phyloP scores from a whole-genome alignment of 2,888 invertebrate genomes.

The Rotaria magnacalcarata region DNA sequence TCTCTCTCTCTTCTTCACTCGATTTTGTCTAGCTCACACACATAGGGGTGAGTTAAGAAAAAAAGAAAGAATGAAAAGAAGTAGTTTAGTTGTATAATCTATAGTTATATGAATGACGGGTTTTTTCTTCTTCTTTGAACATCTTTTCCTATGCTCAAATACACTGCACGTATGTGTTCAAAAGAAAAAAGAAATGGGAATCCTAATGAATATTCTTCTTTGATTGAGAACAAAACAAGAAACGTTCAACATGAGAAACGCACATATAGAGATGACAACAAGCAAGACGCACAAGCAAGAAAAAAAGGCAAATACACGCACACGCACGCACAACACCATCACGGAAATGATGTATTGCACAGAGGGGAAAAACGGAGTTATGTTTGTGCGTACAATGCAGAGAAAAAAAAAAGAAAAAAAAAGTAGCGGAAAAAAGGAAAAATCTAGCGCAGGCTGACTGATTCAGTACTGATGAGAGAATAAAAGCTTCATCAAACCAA shows the following conservation, averaged over 20 bases:
- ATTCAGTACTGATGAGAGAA: background rate
- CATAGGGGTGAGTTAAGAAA: background rate
- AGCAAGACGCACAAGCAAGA: background rate
- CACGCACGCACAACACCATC: background rate
- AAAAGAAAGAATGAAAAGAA: background rate
- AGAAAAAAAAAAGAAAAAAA: background rate
- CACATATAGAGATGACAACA: background rate
- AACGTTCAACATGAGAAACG: slow-evolving; percentile 12
- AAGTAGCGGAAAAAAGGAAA: background rate
- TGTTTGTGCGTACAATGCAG: background rate
- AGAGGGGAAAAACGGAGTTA: background rate
- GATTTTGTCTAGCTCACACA: background rate
- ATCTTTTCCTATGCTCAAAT: background rate
- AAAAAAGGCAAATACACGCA: background rate
- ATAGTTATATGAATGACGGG: no score
- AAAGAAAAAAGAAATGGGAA: background rate
- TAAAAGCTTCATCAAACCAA: background rate
- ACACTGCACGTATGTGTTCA: background rate
- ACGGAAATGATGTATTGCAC: slow-evolving; percentile 12
- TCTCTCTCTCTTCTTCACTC: background rate
- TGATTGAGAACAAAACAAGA: background rate
- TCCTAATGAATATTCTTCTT: background rate
- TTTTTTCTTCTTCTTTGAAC: background rate
- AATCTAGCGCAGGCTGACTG: background rate
- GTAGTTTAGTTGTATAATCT: no score